Evolutionary conservation across 2,797 vertebrate species (phyloP), one percentile per base, ranked within the genome.

Genomic region (Pipistrellus nathusii): DNA sequence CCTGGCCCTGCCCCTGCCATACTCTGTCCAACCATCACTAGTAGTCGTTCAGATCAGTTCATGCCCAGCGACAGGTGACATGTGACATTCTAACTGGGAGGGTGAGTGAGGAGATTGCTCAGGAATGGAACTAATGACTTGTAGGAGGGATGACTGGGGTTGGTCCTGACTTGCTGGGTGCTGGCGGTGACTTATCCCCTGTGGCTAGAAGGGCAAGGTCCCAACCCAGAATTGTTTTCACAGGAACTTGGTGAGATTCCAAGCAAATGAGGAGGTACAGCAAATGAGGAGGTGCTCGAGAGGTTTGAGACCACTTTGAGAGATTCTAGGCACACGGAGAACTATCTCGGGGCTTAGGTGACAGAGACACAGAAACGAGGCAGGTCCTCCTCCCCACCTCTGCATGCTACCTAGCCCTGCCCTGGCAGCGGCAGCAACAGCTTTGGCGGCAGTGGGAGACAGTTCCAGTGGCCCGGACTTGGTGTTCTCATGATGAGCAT

Each of bases 301-400:
- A 83, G 86, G 81, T 69, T 66, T 35, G 10, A 85, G 82, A 35
- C 7, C 38, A 38, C 76, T 78, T 44, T 14, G 68, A 91, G 90
- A 94, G 81, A 90, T 41, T 85, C 91, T 44, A 38, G 69, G 81
- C 27, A 85, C 46, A 11, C 25, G 6, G 17, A 85, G 53, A 82
- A 82, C 57, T 72, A 64, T 85, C 78, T 78, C 38, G 51, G 51
- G 57, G 88, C 18, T 32, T 90, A 11, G 8, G 59, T 80, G 92
- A 93, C 95, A 95, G 55, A 94, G 62, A 85, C 85, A 81, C 62
- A 88, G 91, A 91, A 81, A 81, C 8, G n/a, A 85, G 66, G 82
- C 46, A 69, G 75, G 83, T 72, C 55, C 66, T 80, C 82, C 25
- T 57, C 62, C 85, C 78, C 64, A 62, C n/a, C 69, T 86, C 85